These are phyloP conservation scores for Dryococelus australis DNA, from an alignment of 2,888 invertebrate genomes.

Conservation along the genomic window DNA sequence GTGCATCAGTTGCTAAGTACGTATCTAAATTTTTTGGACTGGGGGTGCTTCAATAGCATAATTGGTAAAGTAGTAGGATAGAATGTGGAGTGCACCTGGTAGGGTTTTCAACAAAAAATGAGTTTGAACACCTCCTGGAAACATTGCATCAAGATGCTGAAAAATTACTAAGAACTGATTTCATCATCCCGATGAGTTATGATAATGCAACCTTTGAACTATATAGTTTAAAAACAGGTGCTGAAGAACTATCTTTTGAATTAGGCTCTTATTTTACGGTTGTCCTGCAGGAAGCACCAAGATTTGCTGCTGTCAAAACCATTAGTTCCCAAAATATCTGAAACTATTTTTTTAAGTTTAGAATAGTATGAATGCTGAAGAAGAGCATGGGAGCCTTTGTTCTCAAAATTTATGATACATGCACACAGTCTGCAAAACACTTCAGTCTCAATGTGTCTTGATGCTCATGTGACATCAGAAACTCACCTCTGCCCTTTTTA, in stretches of 20 bases:
- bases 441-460: background rate
- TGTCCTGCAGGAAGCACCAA: background rate
- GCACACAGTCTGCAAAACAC: conserved; percentile 41
- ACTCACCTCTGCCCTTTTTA: no score
- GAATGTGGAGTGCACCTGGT: no score
- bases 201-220: background rate
- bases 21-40: background rate
- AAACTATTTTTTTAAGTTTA: background rate
- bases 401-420: conserved; percentile 36
- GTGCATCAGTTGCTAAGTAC: conserved; percentile 17
- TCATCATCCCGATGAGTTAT: no score
- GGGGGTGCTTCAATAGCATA: no score
- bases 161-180: no score
- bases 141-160: no score
- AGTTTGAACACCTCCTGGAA: no score
- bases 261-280: conserved; percentile 1
- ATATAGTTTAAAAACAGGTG: background rate
- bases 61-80: no score
- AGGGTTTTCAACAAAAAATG: background rate
- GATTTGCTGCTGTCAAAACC: background rate
- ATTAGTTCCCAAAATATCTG: background rate
- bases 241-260: background rate
- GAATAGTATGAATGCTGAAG: background rate
- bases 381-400: conserved; percentile 19
- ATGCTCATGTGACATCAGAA: no score